Conservation (phyloP, 2,888 invertebrate species). For the Cryptus armator region DNA sequence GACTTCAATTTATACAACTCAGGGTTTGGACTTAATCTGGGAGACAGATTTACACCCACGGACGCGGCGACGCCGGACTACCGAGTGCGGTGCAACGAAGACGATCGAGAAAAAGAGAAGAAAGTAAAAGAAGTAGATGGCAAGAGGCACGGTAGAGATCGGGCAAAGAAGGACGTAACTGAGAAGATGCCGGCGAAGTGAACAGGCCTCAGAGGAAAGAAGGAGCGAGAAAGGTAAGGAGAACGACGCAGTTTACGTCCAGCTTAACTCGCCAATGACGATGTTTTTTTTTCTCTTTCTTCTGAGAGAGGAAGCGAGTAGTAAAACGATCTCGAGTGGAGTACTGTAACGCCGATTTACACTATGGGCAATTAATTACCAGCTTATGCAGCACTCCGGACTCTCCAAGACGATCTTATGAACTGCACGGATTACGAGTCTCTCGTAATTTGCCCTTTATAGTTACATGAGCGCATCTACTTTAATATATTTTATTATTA, state of each 20-base stretch:
- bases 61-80: slow-evolving; percentile 65
- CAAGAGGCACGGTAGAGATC: slow-evolving; percentile 62
- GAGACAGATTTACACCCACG: slow-evolving; percentile 82
- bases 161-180: slow-evolving; percentile 44
- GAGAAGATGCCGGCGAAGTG: slow-evolving; percentile 46
- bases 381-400: slow-evolving; percentile 57
- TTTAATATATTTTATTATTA: slow-evolving; percentile 45
- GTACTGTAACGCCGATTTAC: slow-evolving; percentile 66
- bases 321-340: slow-evolving; percentile 63
- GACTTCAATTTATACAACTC: slow-evolving; percentile 82
- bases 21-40: slow-evolving; percentile 81
- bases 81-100: slow-evolving; percentile 51
- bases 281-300: slow-evolving; percentile 24
- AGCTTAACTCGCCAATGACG: slow-evolving; percentile 63
- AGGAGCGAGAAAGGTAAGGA: slow-evolving; percentile 30
- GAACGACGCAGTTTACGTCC: slow-evolving; percentile 62
- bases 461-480: slow-evolving; percentile 38
- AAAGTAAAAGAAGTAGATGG: slow-evolving; percentile 50
- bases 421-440: slow-evolving; percentile 55
- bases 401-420: slow-evolving; percentile 32
- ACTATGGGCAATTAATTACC: slow-evolving; percentile 68
- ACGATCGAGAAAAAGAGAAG: slow-evolving; percentile 36
- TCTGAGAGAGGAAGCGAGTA: slow-evolving; percentile 45
- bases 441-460: slow-evolving; percentile 62
- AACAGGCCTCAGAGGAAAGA: slow-evolving; percentile 26